These are phyloP conservation scores for Eupithecia pulchellata DNA, from an alignment of 2,888 invertebrate genomes.

Conservation along the genomic window DNA sequence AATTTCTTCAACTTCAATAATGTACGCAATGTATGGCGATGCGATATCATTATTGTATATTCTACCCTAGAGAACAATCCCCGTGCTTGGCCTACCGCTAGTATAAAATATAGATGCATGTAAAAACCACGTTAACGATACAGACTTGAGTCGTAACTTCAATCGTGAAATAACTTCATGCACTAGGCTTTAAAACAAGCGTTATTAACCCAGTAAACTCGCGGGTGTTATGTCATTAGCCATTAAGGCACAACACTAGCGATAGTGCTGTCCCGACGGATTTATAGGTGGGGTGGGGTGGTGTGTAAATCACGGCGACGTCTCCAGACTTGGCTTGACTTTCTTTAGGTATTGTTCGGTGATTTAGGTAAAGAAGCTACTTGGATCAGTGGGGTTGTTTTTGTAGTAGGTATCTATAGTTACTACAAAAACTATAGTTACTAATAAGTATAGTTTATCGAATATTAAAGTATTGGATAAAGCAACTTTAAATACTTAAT, in stretches of 20 bases:
- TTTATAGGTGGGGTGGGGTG: conserved; percentile 34
- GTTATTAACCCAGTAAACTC: conserved; percentile 35
- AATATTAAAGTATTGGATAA: no score
- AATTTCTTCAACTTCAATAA: no score
- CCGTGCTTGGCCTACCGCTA: no score
- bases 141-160: background rate
- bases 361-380: conserved; percentile 30
- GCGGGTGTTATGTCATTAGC: conserved; percentile 62
- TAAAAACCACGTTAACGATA: background rate
- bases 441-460: no score
- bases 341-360: conserved; percentile 40
- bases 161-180: conserved; percentile 27
- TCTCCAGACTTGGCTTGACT: conserved; percentile 39
- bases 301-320: conserved; percentile 36
- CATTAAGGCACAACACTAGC: conserved; percentile 65
- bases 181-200: conserved; percentile 22
- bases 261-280: conserved; percentile 61
- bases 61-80: no score
- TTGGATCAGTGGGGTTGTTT: conserved; percentile 8
- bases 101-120: background rate
- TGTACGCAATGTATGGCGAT: no score
- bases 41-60: no score
- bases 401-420: background rate
- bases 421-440: no score
- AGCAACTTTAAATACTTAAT: no score